phyloP scores from a whole-genome alignment of 2,888 invertebrate species.

The Coenonympha glycerion region DNA sequence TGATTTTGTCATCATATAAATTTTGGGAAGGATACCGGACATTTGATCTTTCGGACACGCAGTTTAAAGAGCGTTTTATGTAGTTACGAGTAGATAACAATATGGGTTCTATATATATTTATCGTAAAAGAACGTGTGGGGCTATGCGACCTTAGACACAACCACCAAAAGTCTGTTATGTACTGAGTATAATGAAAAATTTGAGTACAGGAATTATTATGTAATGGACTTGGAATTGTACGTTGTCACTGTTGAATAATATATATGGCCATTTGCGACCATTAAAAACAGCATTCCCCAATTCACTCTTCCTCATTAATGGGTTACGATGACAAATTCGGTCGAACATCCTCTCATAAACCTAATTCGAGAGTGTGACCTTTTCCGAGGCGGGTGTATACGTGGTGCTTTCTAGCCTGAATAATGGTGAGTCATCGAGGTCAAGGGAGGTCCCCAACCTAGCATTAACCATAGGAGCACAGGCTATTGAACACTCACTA shows the following conservation, averaged over 20 bases:
- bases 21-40: no score
- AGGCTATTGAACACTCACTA: constrained; percentile 9
- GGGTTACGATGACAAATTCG: constrained; percentile 52
- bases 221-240: background rate
- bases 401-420: constrained; percentile 32
- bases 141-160: no score
- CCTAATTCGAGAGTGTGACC: constrained; percentile 48
- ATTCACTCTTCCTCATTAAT: constrained; percentile 73
- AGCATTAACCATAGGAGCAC: constrained; percentile 23
- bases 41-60: no score
- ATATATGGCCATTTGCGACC: constrained; percentile 12
- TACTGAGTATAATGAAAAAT: no score
- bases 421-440: constrained; percentile 33
- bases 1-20: no score
- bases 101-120: no score
- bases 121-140: no score
- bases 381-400: constrained; percentile 31
- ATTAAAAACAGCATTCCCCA: constrained; percentile 33
- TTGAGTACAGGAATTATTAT: background rate
- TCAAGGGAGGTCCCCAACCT: constrained; percentile 33
- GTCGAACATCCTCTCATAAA: constrained; percentile 60
- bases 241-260: constrained; percentile 11
- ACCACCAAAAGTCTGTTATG: no score
- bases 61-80: no score
- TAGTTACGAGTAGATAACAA: no score